A percentile compares a stretch with the other conserved stretches of the same genome.
Evolutionary conservation across 2,888 invertebrate species (phyloP).

Genomic region (Euplagia quadripunctaria): DNA sequence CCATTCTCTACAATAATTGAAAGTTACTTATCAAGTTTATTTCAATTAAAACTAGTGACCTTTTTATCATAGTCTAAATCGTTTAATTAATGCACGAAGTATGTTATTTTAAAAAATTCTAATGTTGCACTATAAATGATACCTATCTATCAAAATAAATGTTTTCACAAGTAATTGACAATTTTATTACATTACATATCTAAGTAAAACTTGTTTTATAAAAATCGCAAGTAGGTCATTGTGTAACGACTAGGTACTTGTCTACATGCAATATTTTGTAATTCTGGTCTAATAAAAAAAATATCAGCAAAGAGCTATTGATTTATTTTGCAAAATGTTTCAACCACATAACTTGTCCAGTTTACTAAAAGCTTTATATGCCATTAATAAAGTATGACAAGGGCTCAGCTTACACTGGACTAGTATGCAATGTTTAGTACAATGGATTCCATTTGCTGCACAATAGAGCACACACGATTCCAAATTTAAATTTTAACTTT

Average conservation of each 20-base stretch:
- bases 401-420: slow-evolving; percentile 60
- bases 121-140: slow-evolving; percentile 29
- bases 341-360: slow-evolving; percentile 36
- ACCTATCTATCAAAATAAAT: slow-evolving; percentile 45
- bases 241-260: slow-evolving; percentile 42
- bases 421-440: slow-evolving; percentile 70
- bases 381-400: slow-evolving; percentile 40
- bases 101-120: slow-evolving; percentile 25
- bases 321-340: slow-evolving; percentile 68
- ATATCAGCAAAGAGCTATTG: slow-evolving; percentile 54
- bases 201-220: slow-evolving; percentile 48
- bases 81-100: slow-evolving; percentile 35
- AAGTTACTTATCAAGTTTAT: slow-evolving; percentile 22
- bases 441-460: slow-evolving; percentile 82
- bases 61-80: slow-evolving; percentile 16
- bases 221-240: slow-evolving; percentile 56
- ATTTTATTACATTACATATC: slow-evolving; percentile 49
- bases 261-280: slow-evolving; percentile 61
- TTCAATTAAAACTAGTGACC: slow-evolving; percentile 28
- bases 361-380: slow-evolving; percentile 32
- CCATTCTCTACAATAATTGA: slow-evolving; percentile 17
- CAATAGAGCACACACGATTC: slow-evolving; percentile 85
- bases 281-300: slow-evolving; percentile 58
- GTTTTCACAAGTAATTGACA: slow-evolving; percentile 48
- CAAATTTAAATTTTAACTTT: slow-evolving; percentile 79